Evolutionary conservation across 2,797 vertebrate genomes (phyloP).

Genomic region (Falco concolor): DNA sequence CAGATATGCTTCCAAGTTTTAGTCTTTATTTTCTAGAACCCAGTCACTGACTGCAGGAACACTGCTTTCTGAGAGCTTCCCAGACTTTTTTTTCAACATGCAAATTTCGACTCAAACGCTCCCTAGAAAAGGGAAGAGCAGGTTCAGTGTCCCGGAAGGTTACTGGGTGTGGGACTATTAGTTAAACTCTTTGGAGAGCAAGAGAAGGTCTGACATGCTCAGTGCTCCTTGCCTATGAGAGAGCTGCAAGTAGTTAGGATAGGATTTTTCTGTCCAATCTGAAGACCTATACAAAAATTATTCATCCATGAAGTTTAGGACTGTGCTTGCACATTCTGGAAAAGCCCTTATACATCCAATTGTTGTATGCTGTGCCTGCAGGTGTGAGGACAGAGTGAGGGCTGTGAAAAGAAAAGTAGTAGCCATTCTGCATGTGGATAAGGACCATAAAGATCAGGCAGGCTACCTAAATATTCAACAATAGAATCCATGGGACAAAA

Average conservation of each 20-base stretch:
- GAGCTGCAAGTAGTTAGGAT: neutral
- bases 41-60: neutral
- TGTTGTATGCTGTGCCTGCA: neutral
- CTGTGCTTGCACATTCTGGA: neutral
- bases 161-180: neutral
- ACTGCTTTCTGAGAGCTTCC: neutral
- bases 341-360: neutral
- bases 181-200: neutral
- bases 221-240: neutral
- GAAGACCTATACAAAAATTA: neutral
- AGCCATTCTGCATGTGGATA: neutral
- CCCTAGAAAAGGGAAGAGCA: neutral
- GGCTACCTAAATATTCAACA: neutral
- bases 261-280: neutral
- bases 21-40: neutral
- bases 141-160: neutral
- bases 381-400: neutral
- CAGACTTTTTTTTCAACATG: neutral
- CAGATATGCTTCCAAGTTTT: neutral
- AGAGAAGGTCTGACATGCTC: neutral
- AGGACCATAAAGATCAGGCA: neutral
- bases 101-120: neutral
- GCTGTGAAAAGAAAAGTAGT: neutral
- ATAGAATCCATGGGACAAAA: neutral
- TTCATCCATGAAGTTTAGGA: neutral